These are phyloP conservation scores for Cuculus canorus DNA, from an alignment of 2,797 vertebrate species.

Conservation along the genomic window DNA sequence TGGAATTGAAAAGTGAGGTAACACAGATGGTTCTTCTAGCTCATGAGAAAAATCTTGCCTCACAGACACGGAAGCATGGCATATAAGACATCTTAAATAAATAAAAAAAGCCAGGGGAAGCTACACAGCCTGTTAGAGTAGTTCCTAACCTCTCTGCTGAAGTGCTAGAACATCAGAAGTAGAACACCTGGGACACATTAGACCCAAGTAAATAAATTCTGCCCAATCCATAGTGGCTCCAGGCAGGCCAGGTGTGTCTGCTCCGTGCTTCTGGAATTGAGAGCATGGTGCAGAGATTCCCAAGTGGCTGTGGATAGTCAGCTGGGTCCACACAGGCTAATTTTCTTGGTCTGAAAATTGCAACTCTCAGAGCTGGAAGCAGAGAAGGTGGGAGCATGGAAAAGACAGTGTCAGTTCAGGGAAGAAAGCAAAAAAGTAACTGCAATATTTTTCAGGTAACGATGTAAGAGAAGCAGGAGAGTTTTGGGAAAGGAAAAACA, in stretches of 20 bases:
- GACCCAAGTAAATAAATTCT: conserved; percentile 57
- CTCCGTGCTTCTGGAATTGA: conserved; percentile 68
- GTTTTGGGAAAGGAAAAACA: not conserved
- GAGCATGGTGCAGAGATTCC: conserved; percentile 70
- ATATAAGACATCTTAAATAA: conserved; percentile 33
- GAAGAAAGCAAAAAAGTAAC: conserved; percentile 32
- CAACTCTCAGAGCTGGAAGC: conserved; percentile 67
- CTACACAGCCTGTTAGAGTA: conserved; percentile 60
- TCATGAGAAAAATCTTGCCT: conserved; percentile 25
- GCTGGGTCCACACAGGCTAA: conserved; percentile 60
- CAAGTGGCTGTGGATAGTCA: conserved; percentile 51
- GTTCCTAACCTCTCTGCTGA: conserved; percentile 70
- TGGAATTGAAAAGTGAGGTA: not conserved
- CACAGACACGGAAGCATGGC: conserved; percentile 34
- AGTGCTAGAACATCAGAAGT: conserved; percentile 55
- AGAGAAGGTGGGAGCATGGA: conserved; percentile 67
- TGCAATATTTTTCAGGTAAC: conserved; percentile 27
- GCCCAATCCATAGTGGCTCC: conserved; percentile 61
- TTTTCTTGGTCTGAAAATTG: conserved; percentile 63
- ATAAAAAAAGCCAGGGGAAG: conserved; percentile 52
- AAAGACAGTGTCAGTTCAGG: conserved; percentile 61
- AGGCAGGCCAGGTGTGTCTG: conserved; percentile 67
- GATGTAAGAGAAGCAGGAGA: conserved; percentile 20
- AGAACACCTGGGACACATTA: conserved; percentile 43
- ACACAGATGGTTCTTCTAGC: conserved; percentile 42